Evolutionary conservation across 1,140 invertebrate genomes (phyloP).

Genomic region (Hyles euphorbiae): DNA sequence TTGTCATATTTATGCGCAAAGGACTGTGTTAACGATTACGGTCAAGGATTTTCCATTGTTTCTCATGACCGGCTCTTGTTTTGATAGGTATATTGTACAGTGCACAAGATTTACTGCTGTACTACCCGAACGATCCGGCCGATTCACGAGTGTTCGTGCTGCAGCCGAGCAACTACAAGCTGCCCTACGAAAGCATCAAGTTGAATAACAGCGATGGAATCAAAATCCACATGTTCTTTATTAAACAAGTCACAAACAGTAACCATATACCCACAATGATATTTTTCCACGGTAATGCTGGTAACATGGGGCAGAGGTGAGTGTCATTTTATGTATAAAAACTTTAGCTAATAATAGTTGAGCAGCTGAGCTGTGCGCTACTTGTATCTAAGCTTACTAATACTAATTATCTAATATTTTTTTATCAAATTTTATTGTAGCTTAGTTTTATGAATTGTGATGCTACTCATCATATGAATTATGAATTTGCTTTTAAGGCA

Average conservation of each 20-base stretch:
- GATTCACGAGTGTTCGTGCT: slow-evolving; percentile 92
- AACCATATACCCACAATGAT: slow-evolving; percentile 86
- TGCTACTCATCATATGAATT: no score
- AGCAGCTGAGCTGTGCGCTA: no score
- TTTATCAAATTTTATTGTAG: no score
- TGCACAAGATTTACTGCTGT: slow-evolving; percentile 90
- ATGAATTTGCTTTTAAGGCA: no score
- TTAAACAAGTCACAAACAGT: slow-evolving; percentile 84
- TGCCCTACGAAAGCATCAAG: slow-evolving; percentile 91
- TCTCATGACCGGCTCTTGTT: slow-evolving; percentile 10
- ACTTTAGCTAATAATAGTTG: no score
- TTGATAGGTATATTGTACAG: slow-evolving; percentile 86
- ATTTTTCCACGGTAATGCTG: slow-evolving; percentile 97
- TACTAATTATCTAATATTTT: no score
- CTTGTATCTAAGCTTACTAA: neutral
- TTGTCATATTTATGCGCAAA: neutral
- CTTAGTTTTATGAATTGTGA: no score
- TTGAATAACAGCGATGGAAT: slow-evolving; percentile 87
- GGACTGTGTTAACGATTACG: no score
- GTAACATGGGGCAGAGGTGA: slow-evolving; percentile 95
- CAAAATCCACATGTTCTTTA: slow-evolving; percentile 90
- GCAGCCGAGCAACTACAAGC: slow-evolving; percentile 86
- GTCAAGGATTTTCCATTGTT: no score
- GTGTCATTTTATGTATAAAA: slow-evolving; percentile 4
- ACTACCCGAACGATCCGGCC: slow-evolving; percentile 91